Base-by-base conservation (phyloP, 2,113 vertebrate species). In the Hymenochirus boettgeri region DNA sequence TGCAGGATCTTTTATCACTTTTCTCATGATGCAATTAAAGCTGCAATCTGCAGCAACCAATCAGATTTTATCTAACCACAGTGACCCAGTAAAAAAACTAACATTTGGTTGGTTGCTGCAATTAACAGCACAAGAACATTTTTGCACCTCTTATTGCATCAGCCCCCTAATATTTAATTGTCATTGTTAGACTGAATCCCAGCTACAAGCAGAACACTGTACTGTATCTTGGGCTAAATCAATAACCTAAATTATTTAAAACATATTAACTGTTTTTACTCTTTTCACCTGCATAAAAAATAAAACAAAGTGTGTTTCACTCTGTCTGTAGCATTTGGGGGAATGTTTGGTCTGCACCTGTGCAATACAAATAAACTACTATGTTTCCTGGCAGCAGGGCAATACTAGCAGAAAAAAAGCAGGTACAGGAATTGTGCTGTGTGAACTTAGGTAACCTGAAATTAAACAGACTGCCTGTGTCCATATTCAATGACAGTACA, bases 361-460 rank as follows among this genome's bases (percentile, higher is more conserved):
- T 71, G 10, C 21, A 73, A 26, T 64, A 65, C 57, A 71, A n/a
- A 22, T 53, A 72, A 18, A 63, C 59, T 5, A 57, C 63, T 64
- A 54, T 69, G 39, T 62, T 70, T 62, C 67, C 70, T 2, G 1
- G 66, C 63, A 76, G 77, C 73, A 67, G 58, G 73, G 66, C 70
- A 72, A 23, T 23, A 22, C 18, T 48, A 21, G 18, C 46, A 22
- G 46, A 48, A 21, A 48, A 22, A 22, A 48, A 48, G 4, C 19
- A 48, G 46, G 46, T 21, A 48, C 46, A 48, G 46, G 46, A 48
- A 48, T 48, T 48, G 46, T 48, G 46, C 46, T 48, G 19, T 22
- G 46, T 48, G 46, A 48, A 48, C 46, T 48, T 18, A 48, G 4
- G 21, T 48, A 48, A 48, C 46, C 46, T 48, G 46, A 7, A 42